These are phyloP conservation scores for Hydropotes inermis DNA, from an alignment of 2,113 vertebrate genomes.

Conservation along the genomic window DNA sequence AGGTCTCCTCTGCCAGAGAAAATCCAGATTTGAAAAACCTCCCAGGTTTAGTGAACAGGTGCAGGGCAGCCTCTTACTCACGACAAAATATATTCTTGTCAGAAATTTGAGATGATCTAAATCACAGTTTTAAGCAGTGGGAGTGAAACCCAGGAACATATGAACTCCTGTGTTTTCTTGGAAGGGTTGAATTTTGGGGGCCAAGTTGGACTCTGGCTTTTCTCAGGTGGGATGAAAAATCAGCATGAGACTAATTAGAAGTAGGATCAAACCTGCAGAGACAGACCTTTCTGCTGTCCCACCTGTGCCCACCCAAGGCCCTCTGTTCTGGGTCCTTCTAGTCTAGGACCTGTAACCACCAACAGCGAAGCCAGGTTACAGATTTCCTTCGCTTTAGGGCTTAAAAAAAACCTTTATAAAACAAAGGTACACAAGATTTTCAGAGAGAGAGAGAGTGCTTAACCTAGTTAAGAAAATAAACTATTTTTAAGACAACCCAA, in stretches of 20 bases:
- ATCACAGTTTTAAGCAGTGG: neutral
- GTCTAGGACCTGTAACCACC: neutral
- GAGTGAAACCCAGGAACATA: neutral
- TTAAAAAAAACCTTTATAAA: neutral
- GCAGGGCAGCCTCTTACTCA: conserved; percentile 1
- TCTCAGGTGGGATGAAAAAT: neutral
- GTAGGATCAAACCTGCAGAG: neutral
- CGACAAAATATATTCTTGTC: conserved; percentile 55
- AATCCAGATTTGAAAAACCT: conserved; percentile 35
- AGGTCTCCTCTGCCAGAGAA: conserved; percentile 41
- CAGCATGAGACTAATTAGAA: neutral
- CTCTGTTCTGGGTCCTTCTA: neutral
- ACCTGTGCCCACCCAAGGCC: neutral
- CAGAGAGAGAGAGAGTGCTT: neutral
- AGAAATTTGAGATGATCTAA: conserved; percentile 26
- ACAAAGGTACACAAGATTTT: neutral
- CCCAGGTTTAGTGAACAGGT: neutral
- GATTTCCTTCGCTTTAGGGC: neutral
- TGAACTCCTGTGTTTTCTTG: neutral
- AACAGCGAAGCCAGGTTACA: neutral
- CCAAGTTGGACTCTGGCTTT: conserved; percentile 17
- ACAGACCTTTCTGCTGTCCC: neutral
- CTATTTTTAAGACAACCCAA: conserved; percentile 28
- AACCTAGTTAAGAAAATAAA: conserved; percentile 29
- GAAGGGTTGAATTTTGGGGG: neutral